Base-by-base conservation (phyloP, 2,888 invertebrate species). In the Drosophila falleni region DNA sequence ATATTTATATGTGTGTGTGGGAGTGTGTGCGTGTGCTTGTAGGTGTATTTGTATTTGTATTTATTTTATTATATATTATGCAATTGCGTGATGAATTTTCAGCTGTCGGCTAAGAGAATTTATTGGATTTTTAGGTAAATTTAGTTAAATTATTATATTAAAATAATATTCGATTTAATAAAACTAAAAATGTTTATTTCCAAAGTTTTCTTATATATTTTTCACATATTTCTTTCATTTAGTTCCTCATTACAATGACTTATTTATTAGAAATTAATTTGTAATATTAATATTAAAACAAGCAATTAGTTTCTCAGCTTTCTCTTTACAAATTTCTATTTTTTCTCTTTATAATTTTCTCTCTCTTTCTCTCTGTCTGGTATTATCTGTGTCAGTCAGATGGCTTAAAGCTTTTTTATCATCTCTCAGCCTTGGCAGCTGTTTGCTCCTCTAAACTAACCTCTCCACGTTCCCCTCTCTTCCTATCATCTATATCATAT, bases 31-130 rank as follows among this genome's bases (percentile, higher is more conserved):
- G 10, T 33, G 49, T 10, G 11, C 23, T 19, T 44, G 37, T 47
- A 1, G 13, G 4, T 50, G 42, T 49, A 5, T 53, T 19, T 59
- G 35, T 53, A 16, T 46, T n/a, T 58, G 31, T 8, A 31, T 10
- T 23, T 23, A 4, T 23, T 4, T 23, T 19, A 19, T 23, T 23
- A 4, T 53, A 16, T 44, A n/a, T n/a, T 59, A 54, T 75, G 69
- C 69, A 69, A 73, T 69, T 69, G 69, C 74, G 42, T 74, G 77
- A 76, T 74, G 76, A 75, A 70, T 74, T 75, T 74, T 60, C 29
- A 47, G 70, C 73, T 74, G 70, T 29, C 71, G 69, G 55, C 63
- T 29, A 60, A 26, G 51, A 35, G 49, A 78, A 75, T 75, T 74
- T 75, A 75, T 77, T 74, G 37, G 50, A 44, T 60, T 71, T 79